Evolutionary conservation across 2,888 invertebrate species (phyloP).

Genomic region (Syritta pipiens): DNA sequence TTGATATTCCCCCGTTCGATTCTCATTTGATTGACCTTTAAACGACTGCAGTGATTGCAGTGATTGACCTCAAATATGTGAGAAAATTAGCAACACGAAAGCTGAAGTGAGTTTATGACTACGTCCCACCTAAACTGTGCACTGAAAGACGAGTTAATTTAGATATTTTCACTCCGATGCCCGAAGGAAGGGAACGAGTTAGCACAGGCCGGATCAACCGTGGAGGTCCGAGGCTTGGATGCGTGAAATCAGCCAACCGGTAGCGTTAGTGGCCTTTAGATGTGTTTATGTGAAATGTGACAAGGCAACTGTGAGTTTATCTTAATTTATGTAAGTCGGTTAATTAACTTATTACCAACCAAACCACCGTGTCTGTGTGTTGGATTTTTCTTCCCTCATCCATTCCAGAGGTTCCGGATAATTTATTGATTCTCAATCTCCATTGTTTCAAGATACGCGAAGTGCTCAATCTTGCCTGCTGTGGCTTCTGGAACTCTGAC

Average conservation of each 20-base stretch:
- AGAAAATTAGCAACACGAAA: slow-evolving; percentile 31
- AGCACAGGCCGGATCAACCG: slow-evolving; percentile 21
- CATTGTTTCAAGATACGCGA: slow-evolving; percentile 19
- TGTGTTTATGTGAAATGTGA: slow-evolving; percentile 32
- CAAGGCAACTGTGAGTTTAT: slow-evolving; percentile 32
- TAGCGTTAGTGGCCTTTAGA: slow-evolving; percentile 35
- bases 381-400: no score
- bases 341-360: slow-evolving; percentile 53
- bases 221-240: slow-evolving; percentile 42
- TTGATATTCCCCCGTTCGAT: slow-evolving; percentile 13
- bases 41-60: not conserved
- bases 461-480: no score
- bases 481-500: slow-evolving; percentile 17
- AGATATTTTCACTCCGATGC: slow-evolving; percentile 43
- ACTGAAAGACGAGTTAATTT: slow-evolving; percentile 57
- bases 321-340: slow-evolving; percentile 50
- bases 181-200: slow-evolving; percentile 32
- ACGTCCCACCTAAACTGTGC: slow-evolving; percentile 11
- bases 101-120: no score
- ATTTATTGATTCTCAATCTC: slow-evolving; percentile 44
- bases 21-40: slow-evolving; percentile 33
- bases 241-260: slow-evolving; percentile 49
- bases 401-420: slow-evolving; percentile 29
- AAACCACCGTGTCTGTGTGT: no score
- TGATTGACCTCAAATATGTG: slow-evolving; percentile 15